Conservation (phyloP, 2,113 vertebrate species). For the Noturus placidus region DNA sequence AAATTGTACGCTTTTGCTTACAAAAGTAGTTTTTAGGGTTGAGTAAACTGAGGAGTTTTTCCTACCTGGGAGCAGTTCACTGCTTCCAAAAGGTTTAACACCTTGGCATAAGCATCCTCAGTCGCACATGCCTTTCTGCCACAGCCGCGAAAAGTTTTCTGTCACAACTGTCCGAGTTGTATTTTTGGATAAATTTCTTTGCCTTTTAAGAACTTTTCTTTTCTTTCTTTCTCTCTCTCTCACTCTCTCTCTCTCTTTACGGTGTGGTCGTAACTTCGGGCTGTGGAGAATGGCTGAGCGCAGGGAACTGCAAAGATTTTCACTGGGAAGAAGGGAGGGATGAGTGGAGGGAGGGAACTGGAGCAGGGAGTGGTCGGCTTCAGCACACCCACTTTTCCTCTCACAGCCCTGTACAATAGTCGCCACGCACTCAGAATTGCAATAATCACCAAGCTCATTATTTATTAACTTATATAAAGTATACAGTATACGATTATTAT, state of each 20-base stretch:
- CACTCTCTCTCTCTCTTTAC: conserved; percentile 27
- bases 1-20: background rate
- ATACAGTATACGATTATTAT: background rate
- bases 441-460: background rate
- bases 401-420: background rate
- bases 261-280: conserved; percentile 68
- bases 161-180: conserved; percentile 51
- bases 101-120: conserved; percentile 73
- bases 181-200: conserved; percentile 60
- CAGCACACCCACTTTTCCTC: conserved; percentile 65
- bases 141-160: conserved; percentile 62
- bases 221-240: conserved; percentile 49
- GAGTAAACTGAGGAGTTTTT: background rate
- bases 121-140: conserved; percentile 63
- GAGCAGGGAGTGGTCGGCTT: conserved; percentile 69
- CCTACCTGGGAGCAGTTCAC: conserved; percentile 68
- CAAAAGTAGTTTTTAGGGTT: background rate
- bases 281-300: conserved; percentile 71
- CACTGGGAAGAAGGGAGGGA: conserved; percentile 66
- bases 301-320: conserved; percentile 68
- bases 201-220: conserved; percentile 51
- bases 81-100: conserved; percentile 66
- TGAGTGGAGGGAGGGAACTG: conserved; percentile 22
- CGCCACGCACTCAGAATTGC: conserved; percentile 8
- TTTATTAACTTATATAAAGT: background rate